Base-by-base conservation (phyloP, 2,113 vertebrate species). In the Clarias gariepinus region DNA sequence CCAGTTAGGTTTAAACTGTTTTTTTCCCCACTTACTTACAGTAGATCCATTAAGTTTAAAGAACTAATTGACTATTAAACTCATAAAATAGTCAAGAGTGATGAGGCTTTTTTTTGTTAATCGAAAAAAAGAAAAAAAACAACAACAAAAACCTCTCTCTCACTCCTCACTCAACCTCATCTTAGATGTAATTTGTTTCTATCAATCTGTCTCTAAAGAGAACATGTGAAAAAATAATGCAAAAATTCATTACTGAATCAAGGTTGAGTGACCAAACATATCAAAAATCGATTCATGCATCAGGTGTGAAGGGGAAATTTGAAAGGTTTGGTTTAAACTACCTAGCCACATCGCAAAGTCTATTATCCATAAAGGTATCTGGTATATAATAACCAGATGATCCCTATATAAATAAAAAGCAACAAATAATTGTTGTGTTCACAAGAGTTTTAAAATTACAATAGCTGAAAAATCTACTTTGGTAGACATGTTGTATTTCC, bases 311-410 rank as follows among this genome's bases (percentile, higher is more conserved):
- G 68, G 5, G 33, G 68, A 33, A 69, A 15, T 68, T 68, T 66
- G 25, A 2, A 68, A 68, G 8, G 3, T 33, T 69, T 18, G 3
- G 12, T 71, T 71, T 19, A 71, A 36, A 19, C 16, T 58, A 19
- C 57, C 57, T 58, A 68, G 78, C 15, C 81, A 23, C 41, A 73
- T 13, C 36, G 63, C 55, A 88, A 81, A 66, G n/a, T 66, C 12
- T 66, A 66, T 28, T 13, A 13, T 66, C 63, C 63, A 53, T 73
- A 47, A 85, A 57, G 18, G 57, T 30, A 66, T 79, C 69, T 78
- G 16, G 71, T 11, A 66, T n/a, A 28, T 30, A 68, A 13, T 68
- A 52, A 85, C 73, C 64, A 21, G 13, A 2, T 68, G 71, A 68
- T 78, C 23, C 76, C 60, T 10, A 81, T 69, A 63, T 21, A 47